A percentile compares a stretch with the other conserved stretches of the same genome.
Conservation (phyloP, 2,113 vertebrate species). For the Saccopteryx leptura region DNA sequence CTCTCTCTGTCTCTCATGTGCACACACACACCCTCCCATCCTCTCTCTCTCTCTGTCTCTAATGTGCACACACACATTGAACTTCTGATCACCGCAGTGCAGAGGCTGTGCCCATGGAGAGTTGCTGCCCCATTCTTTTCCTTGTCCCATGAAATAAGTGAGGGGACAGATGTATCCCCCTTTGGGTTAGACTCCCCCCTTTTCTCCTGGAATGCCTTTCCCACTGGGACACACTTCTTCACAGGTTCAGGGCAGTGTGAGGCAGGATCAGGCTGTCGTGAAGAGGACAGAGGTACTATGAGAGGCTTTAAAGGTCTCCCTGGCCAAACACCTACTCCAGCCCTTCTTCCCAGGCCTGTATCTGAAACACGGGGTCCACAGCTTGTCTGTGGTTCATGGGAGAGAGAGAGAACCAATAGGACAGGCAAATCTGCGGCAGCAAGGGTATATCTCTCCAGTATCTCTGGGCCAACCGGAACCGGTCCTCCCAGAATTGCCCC, state of each 20-base stretch:
- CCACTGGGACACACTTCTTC: neutral
- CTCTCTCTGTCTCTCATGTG: too few species aligned
- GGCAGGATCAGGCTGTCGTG: neutral
- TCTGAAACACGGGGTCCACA: rapidly evolving
- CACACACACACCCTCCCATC: too few species aligned
- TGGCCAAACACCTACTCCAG: neutral
- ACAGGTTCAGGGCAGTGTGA: neutral
- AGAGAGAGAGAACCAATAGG: too few species aligned
- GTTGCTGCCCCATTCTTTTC: neutral
- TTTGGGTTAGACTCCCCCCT: neutral
- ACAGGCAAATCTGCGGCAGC: neutral
- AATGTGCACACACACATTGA: neutral
- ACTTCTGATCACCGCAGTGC: neutral
- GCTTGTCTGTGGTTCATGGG: rapidly evolving
- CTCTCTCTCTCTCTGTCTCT: too few species aligned
- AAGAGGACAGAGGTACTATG: neutral
- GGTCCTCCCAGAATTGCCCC: neutral
- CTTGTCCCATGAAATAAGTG: neutral
- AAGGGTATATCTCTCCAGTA: rapidly evolving
- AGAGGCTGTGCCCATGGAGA: rapidly evolving
- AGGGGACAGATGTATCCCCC: neutral
- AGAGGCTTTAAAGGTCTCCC: neutral
- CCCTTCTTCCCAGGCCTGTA: neutral
- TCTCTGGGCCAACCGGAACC: neutral
- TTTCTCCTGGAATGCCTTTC: neutral